Conservation (phyloP, 1,140 invertebrate genomes). For the Drosophila azteca region DNA sequence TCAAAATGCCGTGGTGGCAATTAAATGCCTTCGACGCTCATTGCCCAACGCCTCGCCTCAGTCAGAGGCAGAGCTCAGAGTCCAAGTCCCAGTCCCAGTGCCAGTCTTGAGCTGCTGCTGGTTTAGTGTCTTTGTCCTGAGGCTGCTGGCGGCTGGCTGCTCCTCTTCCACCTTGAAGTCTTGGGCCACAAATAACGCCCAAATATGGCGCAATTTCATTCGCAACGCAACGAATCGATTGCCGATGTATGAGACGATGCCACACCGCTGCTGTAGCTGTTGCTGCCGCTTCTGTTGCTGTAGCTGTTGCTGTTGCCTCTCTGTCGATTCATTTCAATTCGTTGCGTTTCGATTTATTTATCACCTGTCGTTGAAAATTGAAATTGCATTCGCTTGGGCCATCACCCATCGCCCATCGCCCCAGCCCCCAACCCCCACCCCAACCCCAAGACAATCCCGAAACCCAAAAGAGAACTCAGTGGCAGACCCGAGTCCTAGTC, state of each 20-base stretch:
- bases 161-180: constrained; percentile 26
- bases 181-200: constrained; percentile 74
- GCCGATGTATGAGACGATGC: constrained; percentile 40
- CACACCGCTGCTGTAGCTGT: constrained; percentile 44
- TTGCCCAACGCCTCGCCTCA: constrained; percentile 62
- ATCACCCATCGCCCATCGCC: no score
- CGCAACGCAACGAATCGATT: constrained; percentile 77
- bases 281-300: constrained; percentile 42
- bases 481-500: constrained; percentile 3
- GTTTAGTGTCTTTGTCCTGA: constrained; percentile 30
- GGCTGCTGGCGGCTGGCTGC: no score
- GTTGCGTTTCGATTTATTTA: constrained; percentile 80
- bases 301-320: no score
- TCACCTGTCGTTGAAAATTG: constrained; percentile 82
- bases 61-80: constrained; percentile 10
- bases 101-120: neutral
- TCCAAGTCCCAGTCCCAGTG: neutral
- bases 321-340: constrained; percentile 70
- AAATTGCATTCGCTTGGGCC: constrained; percentile 72
- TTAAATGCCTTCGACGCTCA: constrained; percentile 70
- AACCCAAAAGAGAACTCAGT: no score
- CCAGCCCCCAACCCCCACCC: constrained; percentile 5
- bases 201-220: constrained; percentile 81
- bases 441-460: no score
- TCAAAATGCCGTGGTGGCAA: constrained; percentile 74